A percentile compares a stretch with the other conserved stretches of the same genome.
These are phyloP conservation scores for Lepus europaeus DNA, from an alignment of 2,113 vertebrate species.

Conservation along the genomic window DNA sequence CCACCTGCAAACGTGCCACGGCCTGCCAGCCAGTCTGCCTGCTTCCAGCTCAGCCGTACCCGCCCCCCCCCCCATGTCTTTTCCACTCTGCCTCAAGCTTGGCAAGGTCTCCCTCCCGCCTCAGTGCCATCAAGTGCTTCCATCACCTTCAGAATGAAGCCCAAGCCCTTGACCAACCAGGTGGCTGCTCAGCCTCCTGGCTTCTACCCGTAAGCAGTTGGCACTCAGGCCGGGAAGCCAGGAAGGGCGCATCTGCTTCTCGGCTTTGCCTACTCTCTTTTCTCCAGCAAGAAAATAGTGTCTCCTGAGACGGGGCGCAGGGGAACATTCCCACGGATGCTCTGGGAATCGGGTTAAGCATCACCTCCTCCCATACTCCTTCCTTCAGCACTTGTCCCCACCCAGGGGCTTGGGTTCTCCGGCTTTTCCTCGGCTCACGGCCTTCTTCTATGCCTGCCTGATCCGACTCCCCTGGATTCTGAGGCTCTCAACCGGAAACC, in stretches of 20 bases:
- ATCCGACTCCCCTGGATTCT: background rate
- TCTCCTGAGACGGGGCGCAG: background rate
- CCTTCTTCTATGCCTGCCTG: background rate
- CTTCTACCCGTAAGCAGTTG: background rate
- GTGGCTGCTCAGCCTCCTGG: background rate
- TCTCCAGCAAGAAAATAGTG: background rate
- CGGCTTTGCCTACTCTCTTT: background rate
- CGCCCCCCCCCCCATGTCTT: too few relatives aligned
- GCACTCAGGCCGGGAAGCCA: background rate
- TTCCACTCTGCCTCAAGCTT: too few relatives aligned
- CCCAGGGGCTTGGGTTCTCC: rapidly evolving
- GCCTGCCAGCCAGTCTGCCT: background rate
- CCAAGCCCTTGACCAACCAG: background rate
- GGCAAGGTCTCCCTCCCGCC: background rate
- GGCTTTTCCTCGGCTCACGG: background rate
- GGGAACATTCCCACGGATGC: background rate
- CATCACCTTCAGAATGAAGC: background rate
- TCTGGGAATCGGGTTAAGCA: background rate
- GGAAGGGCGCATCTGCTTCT: background rate
- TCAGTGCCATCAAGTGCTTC: background rate
- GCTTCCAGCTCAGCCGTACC: background rate
- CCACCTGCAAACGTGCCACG: background rate
- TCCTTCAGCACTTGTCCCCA: background rate
- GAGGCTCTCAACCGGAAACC: background rate
- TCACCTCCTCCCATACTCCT: background rate